A percentile compares a stretch with the other conserved stretches of the same genome.
Conservation (phyloP, 2,113 vertebrate species). For the Oryzias woworae region DNA sequence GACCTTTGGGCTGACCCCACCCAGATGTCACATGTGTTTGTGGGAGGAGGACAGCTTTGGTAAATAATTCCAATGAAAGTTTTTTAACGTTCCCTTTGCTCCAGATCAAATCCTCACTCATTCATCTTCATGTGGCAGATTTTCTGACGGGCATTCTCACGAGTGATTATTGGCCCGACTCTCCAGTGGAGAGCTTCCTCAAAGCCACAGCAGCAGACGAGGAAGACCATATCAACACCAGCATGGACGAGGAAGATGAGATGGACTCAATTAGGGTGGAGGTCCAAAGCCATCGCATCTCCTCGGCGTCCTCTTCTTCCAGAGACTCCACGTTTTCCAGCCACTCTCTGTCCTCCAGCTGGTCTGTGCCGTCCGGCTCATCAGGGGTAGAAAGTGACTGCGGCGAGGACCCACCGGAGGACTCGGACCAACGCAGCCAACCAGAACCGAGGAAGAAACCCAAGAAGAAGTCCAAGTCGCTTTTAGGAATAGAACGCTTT, state of each 20-base stretch:
- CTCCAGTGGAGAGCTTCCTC: constrained; percentile 39
- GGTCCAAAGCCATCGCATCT: constrained; percentile 61
- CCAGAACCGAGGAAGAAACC: constrained; percentile 51
- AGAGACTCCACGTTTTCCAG: constrained; percentile 80
- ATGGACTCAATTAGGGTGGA: constrained; percentile 52
- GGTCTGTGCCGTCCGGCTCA: constrained; percentile 78
- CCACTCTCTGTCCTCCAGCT: constrained; percentile 73
- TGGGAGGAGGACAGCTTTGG: constrained; percentile 95
- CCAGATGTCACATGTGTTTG: constrained; percentile 84
- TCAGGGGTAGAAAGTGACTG: constrained; percentile 90
- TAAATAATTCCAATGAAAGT: constrained; percentile 56
- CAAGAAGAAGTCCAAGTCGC: constrained; percentile 64
- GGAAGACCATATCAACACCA: constrained; percentile 68
- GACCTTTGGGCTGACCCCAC: constrained; percentile 79
- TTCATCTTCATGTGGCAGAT: constrained; percentile 68
- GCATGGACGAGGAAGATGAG: constrained; percentile 69
- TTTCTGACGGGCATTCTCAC: constrained; percentile 83
- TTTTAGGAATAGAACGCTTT: constrained; percentile 77
- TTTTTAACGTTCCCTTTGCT: neutral
- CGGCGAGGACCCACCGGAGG: constrained; percentile 82
- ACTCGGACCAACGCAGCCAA: constrained; percentile 72
- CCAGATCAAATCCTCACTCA: neutral
- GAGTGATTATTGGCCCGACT: constrained; percentile 71
- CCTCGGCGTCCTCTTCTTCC: constrained; percentile 69
- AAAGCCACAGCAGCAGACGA: constrained; percentile 51